Conservation (phyloP, 2,888 invertebrate genomes). For the Synanthedon formicaeformis region DNA sequence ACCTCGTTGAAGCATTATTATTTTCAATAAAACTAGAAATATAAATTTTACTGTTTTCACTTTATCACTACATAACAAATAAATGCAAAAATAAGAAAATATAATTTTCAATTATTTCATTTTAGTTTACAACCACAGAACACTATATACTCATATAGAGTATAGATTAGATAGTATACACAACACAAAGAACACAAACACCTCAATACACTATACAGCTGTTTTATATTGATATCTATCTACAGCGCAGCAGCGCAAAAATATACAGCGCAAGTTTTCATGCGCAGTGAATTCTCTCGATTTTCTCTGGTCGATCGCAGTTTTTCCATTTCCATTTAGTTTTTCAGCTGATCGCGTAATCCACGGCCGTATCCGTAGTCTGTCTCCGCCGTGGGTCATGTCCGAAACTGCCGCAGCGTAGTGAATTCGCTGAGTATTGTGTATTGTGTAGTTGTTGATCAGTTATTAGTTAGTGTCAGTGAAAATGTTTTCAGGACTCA, state of each 20-base stretch:
- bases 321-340: constrained; percentile 60
- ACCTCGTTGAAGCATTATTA: too few species aligned
- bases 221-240: too few species aligned
- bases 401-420: constrained; percentile 55
- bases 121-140: too few species aligned
- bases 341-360: constrained; percentile 68
- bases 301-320: constrained; percentile 63
- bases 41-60: too few species aligned
- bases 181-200: too few species aligned
- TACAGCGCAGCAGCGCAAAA: constrained; percentile 21
- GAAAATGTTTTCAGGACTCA: constrained; percentile 90
- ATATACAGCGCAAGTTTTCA: constrained; percentile 57
- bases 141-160: too few species aligned
- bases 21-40: too few species aligned
- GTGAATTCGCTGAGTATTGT: constrained; percentile 45
- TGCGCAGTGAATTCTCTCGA: constrained; percentile 61
- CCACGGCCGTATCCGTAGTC: constrained; percentile 52
- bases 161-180: too few species aligned
- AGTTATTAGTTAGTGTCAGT: constrained; percentile 54
- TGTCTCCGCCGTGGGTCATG: constrained; percentile 57
- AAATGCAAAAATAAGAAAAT: too few species aligned
- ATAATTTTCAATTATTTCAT: too few species aligned
- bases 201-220: too few species aligned
- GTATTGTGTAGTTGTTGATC: constrained; percentile 46
- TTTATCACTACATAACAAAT: too few species aligned